A percentile compares a stretch with the other conserved stretches of the same genome.
Conservation (phyloP, 2,888 invertebrate species). For the Rhamnusium bicolor region DNA sequence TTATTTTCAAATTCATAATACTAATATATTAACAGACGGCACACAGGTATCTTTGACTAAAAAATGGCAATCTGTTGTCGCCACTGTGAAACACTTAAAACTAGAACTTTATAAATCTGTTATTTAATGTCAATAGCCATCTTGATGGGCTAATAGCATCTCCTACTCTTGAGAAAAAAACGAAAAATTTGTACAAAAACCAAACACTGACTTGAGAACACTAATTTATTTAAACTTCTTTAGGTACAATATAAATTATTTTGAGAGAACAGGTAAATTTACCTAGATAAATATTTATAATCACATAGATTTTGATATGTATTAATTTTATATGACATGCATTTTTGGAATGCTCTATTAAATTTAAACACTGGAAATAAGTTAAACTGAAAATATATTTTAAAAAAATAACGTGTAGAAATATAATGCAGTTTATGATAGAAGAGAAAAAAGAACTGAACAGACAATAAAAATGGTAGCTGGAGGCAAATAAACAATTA, state of each 20-base stretch:
- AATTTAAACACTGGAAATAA: background rate
- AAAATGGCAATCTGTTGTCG: no score
- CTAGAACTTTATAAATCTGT: background rate
- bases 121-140: background rate
- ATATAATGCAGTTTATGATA: no score
- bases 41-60: no score
- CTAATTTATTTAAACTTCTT: slow-evolving; percentile 38
- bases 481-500: no score
- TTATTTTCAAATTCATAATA: no score
- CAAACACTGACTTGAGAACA: background rate
- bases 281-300: slow-evolving; percentile 44
- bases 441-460: no score
- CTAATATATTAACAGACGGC: no score
- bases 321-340: slow-evolving; percentile 27
- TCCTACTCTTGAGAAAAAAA: no score
- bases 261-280: slow-evolving; percentile 27
- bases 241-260: slow-evolving; percentile 43
- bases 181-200: background rate
- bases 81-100: no score
- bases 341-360: slow-evolving; percentile 18
- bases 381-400: background rate
- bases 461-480: no score
- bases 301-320: slow-evolving; percentile 59
- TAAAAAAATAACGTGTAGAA: no score
- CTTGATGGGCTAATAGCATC: no score